Percentiles rank a stretch among this genome's conserved stretches.
phyloP scores from a whole-genome alignment of 2,797 vertebrate species.

The Salmo trutta region DNA sequence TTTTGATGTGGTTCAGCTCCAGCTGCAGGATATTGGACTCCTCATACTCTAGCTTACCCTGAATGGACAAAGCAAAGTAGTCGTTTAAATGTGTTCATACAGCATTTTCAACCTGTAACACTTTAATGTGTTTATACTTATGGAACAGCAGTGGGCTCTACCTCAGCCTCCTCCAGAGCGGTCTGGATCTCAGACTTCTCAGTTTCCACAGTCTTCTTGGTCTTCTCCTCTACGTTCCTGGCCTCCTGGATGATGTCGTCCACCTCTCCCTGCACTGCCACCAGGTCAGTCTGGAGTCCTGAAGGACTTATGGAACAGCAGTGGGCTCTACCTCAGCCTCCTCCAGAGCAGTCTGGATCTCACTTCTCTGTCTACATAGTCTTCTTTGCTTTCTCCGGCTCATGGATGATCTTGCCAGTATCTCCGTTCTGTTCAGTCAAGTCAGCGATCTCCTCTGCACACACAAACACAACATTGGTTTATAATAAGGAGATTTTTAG shows the following conservation, averaged over 20 bases:
- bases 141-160: constrained; percentile 30
- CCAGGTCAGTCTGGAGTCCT: constrained; percentile 74
- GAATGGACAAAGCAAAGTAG: not conserved
- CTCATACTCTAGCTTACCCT: constrained; percentile 77
- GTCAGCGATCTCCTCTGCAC: constrained; percentile 75
- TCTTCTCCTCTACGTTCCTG: too few relatives aligned
- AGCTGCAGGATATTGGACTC: constrained; percentile 79
- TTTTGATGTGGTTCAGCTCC: constrained; percentile 77
- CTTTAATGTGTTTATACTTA: not conserved
- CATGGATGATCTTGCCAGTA: too few relatives aligned
- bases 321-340: constrained; percentile 70
- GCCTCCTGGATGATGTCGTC: too few relatives aligned
- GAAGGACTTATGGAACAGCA: constrained; percentile 1
- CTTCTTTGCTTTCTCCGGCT: too few relatives aligned
- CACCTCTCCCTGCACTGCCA: constrained; percentile 57
- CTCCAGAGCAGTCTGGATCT: constrained; percentile 68
- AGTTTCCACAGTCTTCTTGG: too few relatives aligned
- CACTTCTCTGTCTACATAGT: too few relatives aligned
- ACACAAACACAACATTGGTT: too few relatives aligned
- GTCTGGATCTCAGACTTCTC: constrained; percentile 50
- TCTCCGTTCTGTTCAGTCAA: constrained; percentile 73
- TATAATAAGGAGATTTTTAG: too few relatives aligned
- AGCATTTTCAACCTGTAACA: not conserved
- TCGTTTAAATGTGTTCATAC: not conserved
- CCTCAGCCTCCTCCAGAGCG: constrained; percentile 76